A percentile compares a stretch with the other conserved stretches of the same genome.
Evolutionary conservation across 2,113 vertebrate species (phyloP).

Genomic region (Sinosuthora webbiana): DNA sequence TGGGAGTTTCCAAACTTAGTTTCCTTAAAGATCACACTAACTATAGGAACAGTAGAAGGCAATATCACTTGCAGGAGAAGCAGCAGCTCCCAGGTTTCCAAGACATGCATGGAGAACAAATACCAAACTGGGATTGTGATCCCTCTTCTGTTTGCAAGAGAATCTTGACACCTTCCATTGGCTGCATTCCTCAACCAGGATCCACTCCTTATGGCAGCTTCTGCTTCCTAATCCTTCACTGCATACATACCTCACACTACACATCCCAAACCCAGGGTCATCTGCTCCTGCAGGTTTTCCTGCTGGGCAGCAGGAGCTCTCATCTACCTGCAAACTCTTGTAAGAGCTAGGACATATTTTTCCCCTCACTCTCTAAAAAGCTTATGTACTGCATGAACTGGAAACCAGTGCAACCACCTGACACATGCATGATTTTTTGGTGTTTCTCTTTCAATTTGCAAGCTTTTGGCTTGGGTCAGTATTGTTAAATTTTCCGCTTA

Average conservation of each 20-base stretch:
- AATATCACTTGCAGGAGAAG: not conserved
- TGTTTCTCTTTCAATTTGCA: not conserved
- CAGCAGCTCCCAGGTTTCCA: not conserved
- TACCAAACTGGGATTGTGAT: not conserved
- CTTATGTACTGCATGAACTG: not conserved
- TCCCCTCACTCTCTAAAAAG: not conserved
- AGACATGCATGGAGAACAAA: not conserved
- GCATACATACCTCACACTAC: rapidly evolving
- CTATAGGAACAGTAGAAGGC: not conserved
- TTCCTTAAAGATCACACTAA: not conserved
- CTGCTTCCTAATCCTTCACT: not conserved
- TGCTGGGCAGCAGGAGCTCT: not conserved
- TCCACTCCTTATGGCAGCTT: not conserved
- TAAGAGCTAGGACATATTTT: not conserved
- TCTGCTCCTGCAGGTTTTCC: not conserved
- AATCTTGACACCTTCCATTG: not conserved
- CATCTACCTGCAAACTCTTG: not conserved
- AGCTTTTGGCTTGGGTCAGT: not conserved
- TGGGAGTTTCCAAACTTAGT: not conserved
- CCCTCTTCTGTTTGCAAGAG: not conserved
- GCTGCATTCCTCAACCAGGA: not conserved
- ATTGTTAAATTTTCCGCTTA: not conserved
- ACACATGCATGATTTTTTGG: not conserved
- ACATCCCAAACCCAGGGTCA: not conserved
- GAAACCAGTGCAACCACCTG: not conserved